Percentiles rank a stretch among this genome's conserved stretches.
These are phyloP conservation scores for Dichetophora obliterata DNA, from an alignment of 2,888 invertebrate species.

Conservation along the genomic window DNA sequence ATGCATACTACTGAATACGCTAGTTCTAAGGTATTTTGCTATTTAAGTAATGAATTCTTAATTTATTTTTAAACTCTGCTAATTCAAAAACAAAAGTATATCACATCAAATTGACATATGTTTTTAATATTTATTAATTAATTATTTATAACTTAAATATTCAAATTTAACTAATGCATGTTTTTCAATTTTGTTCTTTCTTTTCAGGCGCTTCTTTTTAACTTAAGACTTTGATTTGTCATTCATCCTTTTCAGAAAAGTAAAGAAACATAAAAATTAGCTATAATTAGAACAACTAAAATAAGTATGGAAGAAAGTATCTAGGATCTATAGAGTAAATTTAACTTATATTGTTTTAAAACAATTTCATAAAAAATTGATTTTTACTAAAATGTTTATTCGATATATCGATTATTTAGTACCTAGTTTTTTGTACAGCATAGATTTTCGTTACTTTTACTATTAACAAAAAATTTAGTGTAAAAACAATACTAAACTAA, in stretches of 20 bases:
- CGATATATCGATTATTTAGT: background rate
- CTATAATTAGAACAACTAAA: constrained; percentile 13
- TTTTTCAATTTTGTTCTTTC: background rate
- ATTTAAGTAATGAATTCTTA: too few relatives aligned
- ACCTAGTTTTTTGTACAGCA: constrained; percentile 25
- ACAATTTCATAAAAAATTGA: too few relatives aligned
- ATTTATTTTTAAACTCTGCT: background rate
- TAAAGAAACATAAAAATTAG: background rate
- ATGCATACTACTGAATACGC: constrained; percentile 67
- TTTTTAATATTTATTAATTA: too few relatives aligned
- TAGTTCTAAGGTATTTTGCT: constrained; percentile 69
- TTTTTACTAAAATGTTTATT: background rate
- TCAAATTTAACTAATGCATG: background rate
- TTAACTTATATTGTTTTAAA: background rate
- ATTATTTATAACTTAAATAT: too few relatives aligned
- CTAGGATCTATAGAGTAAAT: background rate
- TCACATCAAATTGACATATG: too few relatives aligned
- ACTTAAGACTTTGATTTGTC: constrained; percentile 56
- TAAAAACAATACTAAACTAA: background rate
- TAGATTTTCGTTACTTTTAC: background rate
- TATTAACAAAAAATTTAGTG: background rate
- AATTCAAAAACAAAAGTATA: background rate
- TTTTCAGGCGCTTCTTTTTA: constrained; percentile 62
- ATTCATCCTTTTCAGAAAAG: constrained; percentile 15
- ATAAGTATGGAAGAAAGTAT: background rate